Percentiles rank a stretch among this genome's conserved stretches.
phyloP scores from a whole-genome alignment of 2,888 invertebrate genomes.

The Geophilus truncorum region DNA sequence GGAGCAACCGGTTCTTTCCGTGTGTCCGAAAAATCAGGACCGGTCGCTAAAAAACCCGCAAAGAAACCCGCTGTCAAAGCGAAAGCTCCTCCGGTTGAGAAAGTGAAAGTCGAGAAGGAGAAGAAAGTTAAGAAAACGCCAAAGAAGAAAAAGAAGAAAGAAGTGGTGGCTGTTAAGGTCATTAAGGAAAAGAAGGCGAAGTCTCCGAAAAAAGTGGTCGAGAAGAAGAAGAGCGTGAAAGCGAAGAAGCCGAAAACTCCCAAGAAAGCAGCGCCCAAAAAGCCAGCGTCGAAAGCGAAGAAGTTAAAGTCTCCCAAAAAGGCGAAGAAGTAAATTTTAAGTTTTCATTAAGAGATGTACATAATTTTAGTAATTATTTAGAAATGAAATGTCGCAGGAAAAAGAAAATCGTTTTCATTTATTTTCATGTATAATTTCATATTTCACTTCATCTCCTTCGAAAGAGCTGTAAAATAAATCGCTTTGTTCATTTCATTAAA shows the following conservation, averaged over 20 bases:
- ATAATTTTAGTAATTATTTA: not conserved
- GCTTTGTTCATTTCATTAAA: not conserved
- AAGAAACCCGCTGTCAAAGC: slow-evolving; percentile 23
- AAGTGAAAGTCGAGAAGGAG: slow-evolving; percentile 39
- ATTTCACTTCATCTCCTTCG: not conserved
- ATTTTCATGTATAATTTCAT: not conserved
- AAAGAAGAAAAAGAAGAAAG: slow-evolving; percentile 35
- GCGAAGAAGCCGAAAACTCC: slow-evolving; percentile 39
- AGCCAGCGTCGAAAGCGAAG: slow-evolving; percentile 38
- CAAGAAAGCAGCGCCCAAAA: slow-evolving; percentile 37
- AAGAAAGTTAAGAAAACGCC: slow-evolving; percentile 37
- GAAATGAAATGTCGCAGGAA: not conserved
- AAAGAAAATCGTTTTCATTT: not conserved
- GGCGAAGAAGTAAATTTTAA: slow-evolving; percentile 34
- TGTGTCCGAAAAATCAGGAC: not conserved
- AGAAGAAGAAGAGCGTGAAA: slow-evolving; percentile 37
- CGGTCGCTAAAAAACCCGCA: not conserved
- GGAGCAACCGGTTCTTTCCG: slow-evolving; percentile 40
- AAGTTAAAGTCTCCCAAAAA: slow-evolving; percentile 39
- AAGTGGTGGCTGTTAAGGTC: slow-evolving; percentile 36
- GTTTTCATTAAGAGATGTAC: not conserved
- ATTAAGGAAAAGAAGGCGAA: slow-evolving; percentile 37
- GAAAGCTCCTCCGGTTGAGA: slow-evolving; percentile 39
- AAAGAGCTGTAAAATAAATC: not conserved
- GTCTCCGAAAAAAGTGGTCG: slow-evolving; percentile 37